These are phyloP conservation scores for Meghimatium bilineatum DNA, from an alignment of 2,888 invertebrate genomes.

Conservation along the genomic window DNA sequence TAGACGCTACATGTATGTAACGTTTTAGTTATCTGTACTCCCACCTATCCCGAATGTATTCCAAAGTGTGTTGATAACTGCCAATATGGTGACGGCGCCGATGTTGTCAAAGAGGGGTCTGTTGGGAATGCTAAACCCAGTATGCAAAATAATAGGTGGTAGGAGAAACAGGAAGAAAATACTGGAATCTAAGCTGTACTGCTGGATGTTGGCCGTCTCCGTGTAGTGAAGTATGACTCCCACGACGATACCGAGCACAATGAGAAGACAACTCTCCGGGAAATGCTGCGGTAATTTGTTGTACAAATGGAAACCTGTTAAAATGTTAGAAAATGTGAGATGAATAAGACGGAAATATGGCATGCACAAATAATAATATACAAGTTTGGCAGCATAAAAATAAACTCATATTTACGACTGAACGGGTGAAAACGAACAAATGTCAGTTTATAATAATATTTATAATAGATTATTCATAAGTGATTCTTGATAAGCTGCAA, in stretches of 20 bases:
- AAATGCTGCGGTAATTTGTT: slow-evolving; percentile 93
- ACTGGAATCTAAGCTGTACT: slow-evolving; percentile 89
- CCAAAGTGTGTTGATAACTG: slow-evolving; percentile 90
- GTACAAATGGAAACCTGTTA: slow-evolving; percentile 94
- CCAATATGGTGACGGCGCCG: slow-evolving; percentile 95
- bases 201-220: slow-evolving; percentile 80
- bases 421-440: too few species aligned
- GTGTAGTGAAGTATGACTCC: slow-evolving; percentile 87
- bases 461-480: too few species aligned
- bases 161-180: slow-evolving; percentile 91
- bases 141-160: slow-evolving; percentile 98
- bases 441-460: too few species aligned
- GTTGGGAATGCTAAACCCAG: slow-evolving; percentile 98
- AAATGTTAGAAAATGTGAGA: too few species aligned
- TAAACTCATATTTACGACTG: too few species aligned
- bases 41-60: slow-evolving; percentile 83
- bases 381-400: too few species aligned
- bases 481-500: too few species aligned
- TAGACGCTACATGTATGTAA: too few species aligned
- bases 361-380: too few species aligned
- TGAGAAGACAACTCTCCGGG: slow-evolving; percentile 97
- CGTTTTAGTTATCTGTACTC: neutral
- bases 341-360: too few species aligned
- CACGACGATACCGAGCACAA: slow-evolving; percentile 94
- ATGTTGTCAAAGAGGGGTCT: slow-evolving; percentile 98